Evolutionary conservation across 2,797 vertebrate genomes (phyloP).

Genomic region (Anas bahamensis): DNA sequence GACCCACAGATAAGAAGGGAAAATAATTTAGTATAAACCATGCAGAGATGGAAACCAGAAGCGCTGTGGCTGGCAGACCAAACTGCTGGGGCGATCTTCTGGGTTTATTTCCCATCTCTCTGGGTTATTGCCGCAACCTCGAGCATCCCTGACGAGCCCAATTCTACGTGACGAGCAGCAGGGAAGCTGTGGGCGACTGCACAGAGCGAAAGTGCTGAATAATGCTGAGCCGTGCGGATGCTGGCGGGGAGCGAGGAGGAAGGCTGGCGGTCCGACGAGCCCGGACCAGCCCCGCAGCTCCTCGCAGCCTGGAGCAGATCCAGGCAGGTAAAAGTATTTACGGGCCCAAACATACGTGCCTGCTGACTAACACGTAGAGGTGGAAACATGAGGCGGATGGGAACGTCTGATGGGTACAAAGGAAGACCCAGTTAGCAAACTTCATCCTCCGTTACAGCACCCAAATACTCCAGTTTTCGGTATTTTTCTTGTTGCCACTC

Average conservation of each 20-base stretch:
- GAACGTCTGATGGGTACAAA: neutral
- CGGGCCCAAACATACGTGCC: neutral
- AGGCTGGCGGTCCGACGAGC: slow-evolving; percentile 25
- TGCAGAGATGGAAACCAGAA: neutral
- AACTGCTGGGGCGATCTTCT: neutral
- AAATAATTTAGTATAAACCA: neutral
- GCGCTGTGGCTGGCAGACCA: neutral
- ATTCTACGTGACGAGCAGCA: slow-evolving; percentile 47
- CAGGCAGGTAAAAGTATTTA: slow-evolving; percentile 26
- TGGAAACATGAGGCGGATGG: accelerated
- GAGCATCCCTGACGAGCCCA: neutral
- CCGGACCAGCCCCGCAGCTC: slow-evolving; percentile 18
- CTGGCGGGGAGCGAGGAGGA: slow-evolving; percentile 16
- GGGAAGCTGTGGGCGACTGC: neutral
- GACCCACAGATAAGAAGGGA: neutral
- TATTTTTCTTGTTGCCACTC: neutral
- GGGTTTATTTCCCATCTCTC: neutral
- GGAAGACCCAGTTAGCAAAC: neutral
- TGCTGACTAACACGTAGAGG: neutral
- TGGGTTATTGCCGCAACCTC: neutral
- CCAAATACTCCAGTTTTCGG: neutral
- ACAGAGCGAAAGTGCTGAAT: neutral
- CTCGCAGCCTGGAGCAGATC: neutral
- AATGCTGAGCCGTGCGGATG: slow-evolving; percentile 18
- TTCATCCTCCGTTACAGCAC: neutral